phyloP scores from a whole-genome alignment of 2,797 vertebrate genomes.

The Orestias chungarensis region DNA sequence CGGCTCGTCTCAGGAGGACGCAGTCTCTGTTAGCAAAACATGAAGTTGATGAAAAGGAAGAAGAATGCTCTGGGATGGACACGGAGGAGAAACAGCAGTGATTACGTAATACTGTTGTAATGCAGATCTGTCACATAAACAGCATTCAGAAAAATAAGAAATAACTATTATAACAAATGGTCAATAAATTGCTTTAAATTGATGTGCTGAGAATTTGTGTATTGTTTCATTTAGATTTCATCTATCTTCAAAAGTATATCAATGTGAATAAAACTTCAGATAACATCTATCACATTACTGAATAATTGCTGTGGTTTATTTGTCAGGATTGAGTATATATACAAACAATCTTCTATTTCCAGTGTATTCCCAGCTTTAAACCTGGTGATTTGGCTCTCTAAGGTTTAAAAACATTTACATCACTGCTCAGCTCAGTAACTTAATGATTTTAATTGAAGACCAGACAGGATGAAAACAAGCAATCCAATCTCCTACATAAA shows the following conservation, averaged over 20 bases:
- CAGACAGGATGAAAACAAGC: neutral
- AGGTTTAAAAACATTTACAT: conserved; percentile 25
- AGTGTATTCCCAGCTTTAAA: conserved; percentile 3
- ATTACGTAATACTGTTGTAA: conserved; percentile 28
- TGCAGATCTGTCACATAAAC: conserved; percentile 5
- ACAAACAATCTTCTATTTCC: conserved; percentile 43
- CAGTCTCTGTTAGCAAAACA: conserved; percentile 23
- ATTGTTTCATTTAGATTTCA: conserved; percentile 31
- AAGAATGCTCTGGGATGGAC: conserved; percentile 68
- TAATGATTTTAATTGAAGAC: conserved; percentile 1
- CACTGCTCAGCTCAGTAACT: neutral
- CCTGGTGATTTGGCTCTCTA: conserved; percentile 29
- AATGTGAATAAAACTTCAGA: conserved; percentile 21
- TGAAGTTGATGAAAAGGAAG: conserved; percentile 52
- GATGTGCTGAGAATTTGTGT: conserved; percentile 8
- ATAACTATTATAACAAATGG: conserved; percentile 28
- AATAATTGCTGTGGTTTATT: conserved; percentile 35
- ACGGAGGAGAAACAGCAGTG: conserved; percentile 35
- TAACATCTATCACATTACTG: conserved; percentile 13
- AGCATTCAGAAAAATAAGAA: conserved; percentile 18
- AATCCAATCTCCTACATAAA: neutral
- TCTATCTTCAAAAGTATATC: conserved; percentile 14
- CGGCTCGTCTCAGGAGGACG: conserved; percentile 47
- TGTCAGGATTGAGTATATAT: conserved; percentile 28
- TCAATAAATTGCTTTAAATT: conserved; percentile 55